A percentile compares a stretch with the other conserved stretches of the same genome.
phyloP scores from a whole-genome alignment of 2,113 vertebrate genomes.

The Tachycineta bicolor region DNA sequence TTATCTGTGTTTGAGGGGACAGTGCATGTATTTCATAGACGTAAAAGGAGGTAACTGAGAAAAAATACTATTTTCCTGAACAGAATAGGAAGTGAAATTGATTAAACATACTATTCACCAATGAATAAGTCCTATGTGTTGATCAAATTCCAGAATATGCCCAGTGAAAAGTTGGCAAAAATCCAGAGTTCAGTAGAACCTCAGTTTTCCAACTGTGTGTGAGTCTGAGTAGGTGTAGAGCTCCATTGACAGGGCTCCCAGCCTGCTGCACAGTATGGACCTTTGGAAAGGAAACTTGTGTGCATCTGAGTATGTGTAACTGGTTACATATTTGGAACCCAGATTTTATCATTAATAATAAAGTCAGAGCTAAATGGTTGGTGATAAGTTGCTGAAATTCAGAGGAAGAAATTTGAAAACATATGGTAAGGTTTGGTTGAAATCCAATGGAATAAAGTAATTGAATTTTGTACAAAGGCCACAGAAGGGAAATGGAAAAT shows the following conservation, averaged over 20 bases:
- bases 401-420: constrained; percentile 52
- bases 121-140: constrained; percentile 7
- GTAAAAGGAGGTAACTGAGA: not conserved
- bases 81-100: constrained; percentile 30
- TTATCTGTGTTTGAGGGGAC: not conserved
- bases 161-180: not conserved
- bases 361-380: constrained; percentile 54
- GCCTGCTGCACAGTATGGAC: not conserved
- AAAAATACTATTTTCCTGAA: not conserved
- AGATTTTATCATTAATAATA: constrained; percentile 64
- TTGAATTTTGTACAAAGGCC: constrained; percentile 62
- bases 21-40: not conserved
- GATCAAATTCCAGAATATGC: not conserved
- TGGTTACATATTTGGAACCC: constrained; percentile 31
- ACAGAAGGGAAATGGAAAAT: constrained; percentile 65
- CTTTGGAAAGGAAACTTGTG: not conserved
- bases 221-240: not conserved
- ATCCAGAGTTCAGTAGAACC: not conserved
- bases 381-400: constrained; percentile 63
- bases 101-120: constrained; percentile 4
- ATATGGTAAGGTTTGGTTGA: constrained; percentile 56
- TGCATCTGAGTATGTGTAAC: constrained; percentile 5
- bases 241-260: not conserved
- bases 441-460: constrained; percentile 63
- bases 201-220: not conserved